phyloP scores from a whole-genome alignment of 2,113 vertebrate genomes.

The Rhinoderma darwinii region DNA sequence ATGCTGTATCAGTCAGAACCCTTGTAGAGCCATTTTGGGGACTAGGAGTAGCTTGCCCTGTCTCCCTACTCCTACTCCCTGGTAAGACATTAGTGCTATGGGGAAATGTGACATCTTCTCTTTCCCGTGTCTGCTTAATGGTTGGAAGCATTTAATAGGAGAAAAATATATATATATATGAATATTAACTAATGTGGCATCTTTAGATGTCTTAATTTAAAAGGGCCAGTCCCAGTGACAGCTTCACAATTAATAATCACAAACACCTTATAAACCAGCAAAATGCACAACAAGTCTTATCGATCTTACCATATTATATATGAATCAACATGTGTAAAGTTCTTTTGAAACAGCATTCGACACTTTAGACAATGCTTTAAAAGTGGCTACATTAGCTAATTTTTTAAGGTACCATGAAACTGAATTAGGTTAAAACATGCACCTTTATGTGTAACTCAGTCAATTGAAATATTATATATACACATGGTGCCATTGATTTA shows the following conservation, averaged over 20 bases:
- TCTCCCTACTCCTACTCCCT: too few species aligned
- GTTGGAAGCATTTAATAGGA: too few species aligned
- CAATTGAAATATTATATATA: neutral
- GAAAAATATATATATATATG: too few species aligned
- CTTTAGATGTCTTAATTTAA: too few species aligned
- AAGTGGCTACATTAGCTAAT: neutral
- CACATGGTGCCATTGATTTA: neutral
- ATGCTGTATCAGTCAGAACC: too few species aligned
- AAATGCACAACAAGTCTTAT: neutral
- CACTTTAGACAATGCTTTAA: constrained; percentile 36
- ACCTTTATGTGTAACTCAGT: neutral
- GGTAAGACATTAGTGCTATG: too few species aligned
- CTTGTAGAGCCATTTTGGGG: too few species aligned
- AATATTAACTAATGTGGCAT: too few species aligned
- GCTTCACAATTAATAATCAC: neutral
- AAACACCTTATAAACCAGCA: neutral
- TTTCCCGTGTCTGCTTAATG: neutral
- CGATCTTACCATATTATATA: neutral
- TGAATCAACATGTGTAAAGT: neutral
- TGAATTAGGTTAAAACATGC: neutral
- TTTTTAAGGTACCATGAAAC: neutral
- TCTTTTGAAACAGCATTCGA: neutral
- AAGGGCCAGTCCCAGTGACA: neutral
- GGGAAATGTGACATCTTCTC: too few species aligned
- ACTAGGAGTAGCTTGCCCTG: too few species aligned